Conservation (phyloP, 2,797 vertebrate species). For the Falco naumanni region DNA sequence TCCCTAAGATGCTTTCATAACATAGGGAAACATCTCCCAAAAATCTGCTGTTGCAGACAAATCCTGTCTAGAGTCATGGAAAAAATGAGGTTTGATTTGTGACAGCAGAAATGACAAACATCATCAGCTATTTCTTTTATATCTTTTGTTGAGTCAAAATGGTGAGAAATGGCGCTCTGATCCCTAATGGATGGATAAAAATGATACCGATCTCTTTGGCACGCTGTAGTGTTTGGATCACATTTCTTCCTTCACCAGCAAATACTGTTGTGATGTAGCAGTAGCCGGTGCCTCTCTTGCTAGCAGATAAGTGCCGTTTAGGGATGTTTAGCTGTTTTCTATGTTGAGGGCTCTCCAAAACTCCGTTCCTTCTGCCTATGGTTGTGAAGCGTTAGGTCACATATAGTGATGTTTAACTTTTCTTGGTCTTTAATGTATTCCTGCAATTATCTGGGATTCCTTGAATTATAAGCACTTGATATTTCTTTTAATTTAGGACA, state of each 20-base stretch:
- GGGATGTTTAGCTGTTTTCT: not conserved
- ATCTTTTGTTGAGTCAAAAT: not conserved
- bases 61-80: not conserved
- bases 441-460: not conserved
- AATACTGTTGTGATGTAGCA: not conserved
- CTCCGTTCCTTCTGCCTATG: not conserved
- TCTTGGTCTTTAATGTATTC: not conserved
- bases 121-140: not conserved
- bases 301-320: not conserved
- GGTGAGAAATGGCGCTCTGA: not conserved
- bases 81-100: not conserved
- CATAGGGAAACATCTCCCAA: not conserved
- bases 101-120: not conserved
- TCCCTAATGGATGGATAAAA: not conserved
- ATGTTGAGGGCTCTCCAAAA: not conserved
- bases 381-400: not conserved
- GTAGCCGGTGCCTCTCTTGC: not conserved
- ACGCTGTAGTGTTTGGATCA: not conserved
- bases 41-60: not conserved
- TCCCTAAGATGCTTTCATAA: not conserved
- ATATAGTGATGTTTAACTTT: not conserved
- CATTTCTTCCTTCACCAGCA: not conserved
- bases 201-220: fast-evolving
- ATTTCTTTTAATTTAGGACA: not conserved
- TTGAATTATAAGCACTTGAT: not conserved